Evolutionary conservation across 2,888 invertebrate genomes (phyloP).

Genomic region (Papilio gigon): DNA sequence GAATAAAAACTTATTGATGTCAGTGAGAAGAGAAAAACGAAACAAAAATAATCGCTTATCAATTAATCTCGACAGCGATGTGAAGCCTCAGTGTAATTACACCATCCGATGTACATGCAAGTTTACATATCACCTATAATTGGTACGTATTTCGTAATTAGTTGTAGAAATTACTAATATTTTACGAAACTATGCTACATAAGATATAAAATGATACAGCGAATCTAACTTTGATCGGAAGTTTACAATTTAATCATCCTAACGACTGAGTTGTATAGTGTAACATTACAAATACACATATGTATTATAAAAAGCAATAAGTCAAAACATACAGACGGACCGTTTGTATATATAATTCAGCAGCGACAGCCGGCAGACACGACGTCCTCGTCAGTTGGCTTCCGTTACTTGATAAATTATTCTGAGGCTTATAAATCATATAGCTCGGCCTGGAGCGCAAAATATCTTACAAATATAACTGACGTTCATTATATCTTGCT

Average conservation of each 20-base stretch:
- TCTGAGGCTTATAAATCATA: constrained; percentile 33
- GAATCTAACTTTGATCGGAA: not conserved
- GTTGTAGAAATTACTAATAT: too few relatives aligned
- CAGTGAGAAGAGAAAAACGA: too few relatives aligned
- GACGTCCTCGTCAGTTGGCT: constrained; percentile 24
- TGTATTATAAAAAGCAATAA: constrained; percentile 5
- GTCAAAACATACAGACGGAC: not conserved
- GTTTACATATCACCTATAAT: too few relatives aligned
- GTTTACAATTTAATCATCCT: too few relatives aligned
- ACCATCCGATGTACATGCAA: too few relatives aligned
- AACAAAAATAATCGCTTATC: too few relatives aligned
- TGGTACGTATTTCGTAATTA: too few relatives aligned
- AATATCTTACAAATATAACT: constrained; percentile 21
- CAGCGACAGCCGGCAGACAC: constrained; percentile 21
- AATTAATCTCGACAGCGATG: too few relatives aligned
- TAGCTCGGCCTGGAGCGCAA: constrained; percentile 11
- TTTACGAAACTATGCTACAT: too few relatives aligned
- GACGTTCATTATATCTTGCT: constrained; percentile 9
- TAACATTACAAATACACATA: not conserved
- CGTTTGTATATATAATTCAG: constrained; percentile 32
- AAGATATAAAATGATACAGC: too few relatives aligned
- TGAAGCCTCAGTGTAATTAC: too few relatives aligned
- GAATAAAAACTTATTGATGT: too few relatives aligned
- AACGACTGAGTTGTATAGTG: not conserved
- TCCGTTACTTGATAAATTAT: constrained; percentile 36